Conservation (phyloP, 2,888 invertebrate species). For the Operophtera brumata region DNA sequence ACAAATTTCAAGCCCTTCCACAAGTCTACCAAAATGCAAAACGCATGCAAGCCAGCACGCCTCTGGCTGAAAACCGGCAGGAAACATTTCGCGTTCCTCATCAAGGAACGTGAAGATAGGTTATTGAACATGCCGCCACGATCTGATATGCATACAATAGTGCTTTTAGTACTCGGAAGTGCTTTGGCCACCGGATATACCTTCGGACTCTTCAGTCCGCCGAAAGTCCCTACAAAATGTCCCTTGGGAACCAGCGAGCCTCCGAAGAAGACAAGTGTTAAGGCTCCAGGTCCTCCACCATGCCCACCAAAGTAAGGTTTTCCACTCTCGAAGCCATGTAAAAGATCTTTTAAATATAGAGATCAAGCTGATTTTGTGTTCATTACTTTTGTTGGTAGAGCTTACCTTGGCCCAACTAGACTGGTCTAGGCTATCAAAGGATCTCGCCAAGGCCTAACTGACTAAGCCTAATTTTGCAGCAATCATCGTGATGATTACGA, state of each 20-base stretch:
- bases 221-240: slow-evolving; percentile 12
- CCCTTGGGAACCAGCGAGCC: slow-evolving; percentile 19
- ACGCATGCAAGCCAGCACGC: slow-evolving; percentile 57
- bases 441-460: too few relatives aligned
- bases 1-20: too few relatives aligned
- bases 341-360: slow-evolving; percentile 5
- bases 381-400: neutral
- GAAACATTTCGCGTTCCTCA: slow-evolving; percentile 40
- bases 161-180: slow-evolving; percentile 22
- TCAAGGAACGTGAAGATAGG: slow-evolving; percentile 34
- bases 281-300: slow-evolving; percentile 9
- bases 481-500: too few relatives aligned
- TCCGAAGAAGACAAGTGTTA: slow-evolving; percentile 14
- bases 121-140: slow-evolving; percentile 26
- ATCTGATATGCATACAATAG: slow-evolving; percentile 31
- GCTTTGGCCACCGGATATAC: slow-evolving; percentile 30
- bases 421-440: too few relatives aligned
- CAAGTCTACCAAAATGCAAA: slow-evolving; percentile 19
- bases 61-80: slow-evolving; percentile 54
- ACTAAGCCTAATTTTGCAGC: too few relatives aligned
- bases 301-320: slow-evolving; percentile 25
- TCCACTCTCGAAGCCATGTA: slow-evolving; percentile 3
- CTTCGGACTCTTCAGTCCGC: slow-evolving; percentile 40
- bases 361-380: slow-evolving; percentile 1
- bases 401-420: too few relatives aligned